Percentiles rank a stretch among this genome's conserved stretches.
These are phyloP conservation scores for Caiman crocodilus DNA, from an alignment of 2,797 vertebrate species.

Conservation along the genomic window DNA sequence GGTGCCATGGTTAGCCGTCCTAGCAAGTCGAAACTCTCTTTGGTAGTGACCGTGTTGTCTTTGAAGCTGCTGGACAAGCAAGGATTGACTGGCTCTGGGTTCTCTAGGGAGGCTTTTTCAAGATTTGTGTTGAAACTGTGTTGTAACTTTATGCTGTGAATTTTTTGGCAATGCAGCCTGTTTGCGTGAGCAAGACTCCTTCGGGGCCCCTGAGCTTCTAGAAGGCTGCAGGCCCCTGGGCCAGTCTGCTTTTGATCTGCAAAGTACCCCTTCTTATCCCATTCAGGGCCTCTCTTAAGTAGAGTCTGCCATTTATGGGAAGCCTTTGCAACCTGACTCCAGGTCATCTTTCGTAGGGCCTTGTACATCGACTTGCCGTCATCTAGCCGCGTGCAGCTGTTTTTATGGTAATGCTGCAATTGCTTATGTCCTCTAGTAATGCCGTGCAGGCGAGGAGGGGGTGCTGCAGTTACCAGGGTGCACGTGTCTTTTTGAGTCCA, in stretches of 20 bases:
- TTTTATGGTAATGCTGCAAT: neutral
- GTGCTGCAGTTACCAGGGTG: neutral
- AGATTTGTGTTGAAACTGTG: neutral
- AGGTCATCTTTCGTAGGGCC: neutral
- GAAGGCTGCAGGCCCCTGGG: neutral
- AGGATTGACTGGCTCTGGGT: neutral
- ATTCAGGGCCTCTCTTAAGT: too few relatives aligned
- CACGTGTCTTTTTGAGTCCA: neutral
- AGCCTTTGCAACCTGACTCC: neutral
- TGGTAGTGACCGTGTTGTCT: constrained; percentile 37
- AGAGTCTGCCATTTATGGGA: neutral
- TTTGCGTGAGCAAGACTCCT: too few relatives aligned
- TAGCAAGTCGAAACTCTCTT: constrained; percentile 16
- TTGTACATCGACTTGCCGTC: neutral
- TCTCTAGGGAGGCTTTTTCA: neutral
- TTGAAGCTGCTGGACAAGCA: neutral
- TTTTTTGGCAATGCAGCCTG: neutral
- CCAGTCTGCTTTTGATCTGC: neutral
- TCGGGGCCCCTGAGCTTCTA: too few relatives aligned
- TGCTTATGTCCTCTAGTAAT: neutral
- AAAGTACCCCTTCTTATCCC: neutral
- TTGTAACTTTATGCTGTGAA: neutral
- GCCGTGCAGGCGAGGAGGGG: neutral
- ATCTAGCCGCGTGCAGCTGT: neutral
- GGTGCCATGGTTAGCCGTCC: constrained; percentile 23